Conservation (phyloP, 2,888 invertebrate genomes). For the Iphiclides podalirius region DNA sequence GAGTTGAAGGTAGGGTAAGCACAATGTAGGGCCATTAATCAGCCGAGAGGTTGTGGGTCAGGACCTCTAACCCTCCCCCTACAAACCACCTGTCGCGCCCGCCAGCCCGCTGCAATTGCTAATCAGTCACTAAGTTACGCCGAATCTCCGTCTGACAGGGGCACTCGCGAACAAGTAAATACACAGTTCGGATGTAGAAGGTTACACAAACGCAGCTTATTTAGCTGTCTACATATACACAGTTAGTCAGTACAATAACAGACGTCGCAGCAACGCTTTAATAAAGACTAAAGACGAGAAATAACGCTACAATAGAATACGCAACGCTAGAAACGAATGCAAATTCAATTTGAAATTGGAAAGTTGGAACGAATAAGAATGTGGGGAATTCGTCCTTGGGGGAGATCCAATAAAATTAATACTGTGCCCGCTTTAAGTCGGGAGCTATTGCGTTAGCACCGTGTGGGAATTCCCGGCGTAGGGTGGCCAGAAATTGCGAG, state of each 20-base stretch:
- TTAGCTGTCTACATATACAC: not conserved
- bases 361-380: conserved; percentile 5
- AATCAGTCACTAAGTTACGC: conserved; percentile 77
- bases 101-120: conserved; percentile 67
- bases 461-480: conserved; percentile 58
- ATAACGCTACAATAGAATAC: not conserved
- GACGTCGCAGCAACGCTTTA: not conserved
- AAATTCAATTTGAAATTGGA: conserved; percentile 9
- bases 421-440: conserved; percentile 50
- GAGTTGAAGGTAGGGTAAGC: conserved; percentile 46
- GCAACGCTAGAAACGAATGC: not conserved
- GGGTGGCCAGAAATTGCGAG: conserved; percentile 70
- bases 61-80: conserved; percentile 39
- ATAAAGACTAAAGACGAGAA: not conserved
- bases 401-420: conserved; percentile 49
- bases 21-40: conserved; percentile 61
- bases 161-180: conserved; percentile 36
- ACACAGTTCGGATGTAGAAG: not conserved
- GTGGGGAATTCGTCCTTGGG: conserved; percentile 10
- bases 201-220: not conserved
- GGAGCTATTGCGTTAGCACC: conserved; percentile 63
- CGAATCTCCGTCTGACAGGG: conserved; percentile 70
- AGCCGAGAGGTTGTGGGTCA: conserved; percentile 63
- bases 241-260: not conserved
- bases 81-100: conserved; percentile 73